phyloP scores from a whole-genome alignment of 2,797 vertebrate genomes.

The Valencia hispanica region DNA sequence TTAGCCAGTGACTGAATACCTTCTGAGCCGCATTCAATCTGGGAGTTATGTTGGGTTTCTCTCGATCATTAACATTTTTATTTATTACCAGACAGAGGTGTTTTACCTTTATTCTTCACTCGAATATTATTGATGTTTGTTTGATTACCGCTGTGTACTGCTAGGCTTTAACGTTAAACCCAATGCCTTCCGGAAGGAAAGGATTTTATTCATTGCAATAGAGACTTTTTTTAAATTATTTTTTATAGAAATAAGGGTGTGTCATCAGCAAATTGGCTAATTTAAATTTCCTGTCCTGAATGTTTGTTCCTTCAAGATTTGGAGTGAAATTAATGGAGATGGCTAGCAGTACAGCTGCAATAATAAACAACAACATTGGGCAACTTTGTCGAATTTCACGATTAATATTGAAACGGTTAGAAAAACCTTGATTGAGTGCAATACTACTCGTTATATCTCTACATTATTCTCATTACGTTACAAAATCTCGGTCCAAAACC shows the following conservation, averaged over 20 bases:
- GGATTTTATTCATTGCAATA: background rate
- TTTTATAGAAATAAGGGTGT: conserved; percentile 1
- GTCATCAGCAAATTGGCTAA: background rate
- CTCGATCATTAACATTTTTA: background rate
- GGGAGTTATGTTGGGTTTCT: background rate
- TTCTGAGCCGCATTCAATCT: background rate
- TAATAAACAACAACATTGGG: background rate
- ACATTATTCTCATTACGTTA: too few relatives aligned
- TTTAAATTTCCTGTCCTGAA: background rate
- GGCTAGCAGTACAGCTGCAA: background rate
- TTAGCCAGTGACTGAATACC: background rate
- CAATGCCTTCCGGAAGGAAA: background rate
- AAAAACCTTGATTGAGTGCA: too few relatives aligned
- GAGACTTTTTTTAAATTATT: background rate
- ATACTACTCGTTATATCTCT: too few relatives aligned
- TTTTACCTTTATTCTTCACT: background rate
- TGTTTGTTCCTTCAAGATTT: background rate
- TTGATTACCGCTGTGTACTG: background rate
- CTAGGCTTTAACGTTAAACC: background rate
- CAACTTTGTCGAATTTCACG: background rate
- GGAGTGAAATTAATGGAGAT: background rate
- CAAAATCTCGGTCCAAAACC: too few relatives aligned
- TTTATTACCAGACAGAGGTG: background rate
- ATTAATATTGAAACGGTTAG: too few relatives aligned
- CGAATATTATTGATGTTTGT: background rate